phyloP scores from a whole-genome alignment of 2,113 vertebrate genomes.

The Pelecanus crispus region DNA sequence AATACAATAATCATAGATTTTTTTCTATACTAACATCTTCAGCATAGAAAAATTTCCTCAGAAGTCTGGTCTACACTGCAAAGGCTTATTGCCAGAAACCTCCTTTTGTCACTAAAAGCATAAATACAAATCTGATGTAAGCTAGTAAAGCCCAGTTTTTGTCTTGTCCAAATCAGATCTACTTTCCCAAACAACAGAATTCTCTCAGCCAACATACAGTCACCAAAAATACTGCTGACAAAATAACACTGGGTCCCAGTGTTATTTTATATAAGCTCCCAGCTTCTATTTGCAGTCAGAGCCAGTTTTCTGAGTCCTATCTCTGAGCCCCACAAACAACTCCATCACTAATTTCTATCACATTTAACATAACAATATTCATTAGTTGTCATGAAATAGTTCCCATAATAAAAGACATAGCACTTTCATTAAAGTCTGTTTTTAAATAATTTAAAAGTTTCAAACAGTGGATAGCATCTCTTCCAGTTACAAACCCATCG shows the following conservation, averaged over 20 bases:
- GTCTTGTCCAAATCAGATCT: background rate
- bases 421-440: background rate
- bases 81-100: background rate
- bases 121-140: background rate
- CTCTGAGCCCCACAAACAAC: background rate
- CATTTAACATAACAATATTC: background rate
- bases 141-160: background rate
- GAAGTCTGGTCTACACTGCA: background rate
- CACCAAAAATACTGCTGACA: background rate
- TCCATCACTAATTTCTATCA: background rate
- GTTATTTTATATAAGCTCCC: background rate
- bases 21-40: background rate
- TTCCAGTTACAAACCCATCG: background rate
- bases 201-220: background rate
- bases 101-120: background rate
- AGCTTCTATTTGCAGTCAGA: background rate
- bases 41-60: background rate
- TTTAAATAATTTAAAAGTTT: background rate
- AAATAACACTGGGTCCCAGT: background rate
- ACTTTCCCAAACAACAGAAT: background rate
- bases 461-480: background rate
- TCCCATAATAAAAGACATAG: background rate
- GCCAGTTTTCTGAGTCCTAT: background rate
- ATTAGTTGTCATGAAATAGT: background rate
- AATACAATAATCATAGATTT: background rate